Conservation (phyloP, 2,888 invertebrate genomes). For the Eupithecia tripunctaria region DNA sequence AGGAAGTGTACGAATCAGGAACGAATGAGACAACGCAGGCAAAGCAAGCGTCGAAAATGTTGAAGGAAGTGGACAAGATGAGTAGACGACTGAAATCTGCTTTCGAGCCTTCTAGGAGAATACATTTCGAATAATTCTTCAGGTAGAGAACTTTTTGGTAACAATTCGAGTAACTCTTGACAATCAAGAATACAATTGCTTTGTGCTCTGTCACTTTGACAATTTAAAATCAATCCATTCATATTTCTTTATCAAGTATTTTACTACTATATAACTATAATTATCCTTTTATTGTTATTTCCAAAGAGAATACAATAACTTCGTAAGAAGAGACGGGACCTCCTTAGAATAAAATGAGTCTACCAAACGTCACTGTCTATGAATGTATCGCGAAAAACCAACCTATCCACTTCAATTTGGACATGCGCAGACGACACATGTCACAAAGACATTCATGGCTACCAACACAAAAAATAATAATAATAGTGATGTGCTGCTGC, state of each 20-base stretch:
- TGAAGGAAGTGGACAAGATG: slow-evolving; percentile 75
- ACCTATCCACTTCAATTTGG: too few species aligned
- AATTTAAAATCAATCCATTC: neutral
- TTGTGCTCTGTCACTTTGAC: neutral
- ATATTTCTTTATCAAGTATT: neutral
- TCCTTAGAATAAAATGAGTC: too few species aligned
- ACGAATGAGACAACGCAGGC: slow-evolving; percentile 66
- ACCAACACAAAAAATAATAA: too few species aligned
- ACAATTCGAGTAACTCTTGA: neutral
- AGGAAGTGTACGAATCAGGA: slow-evolving; percentile 68
- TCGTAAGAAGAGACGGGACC: too few species aligned
- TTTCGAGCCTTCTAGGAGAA: slow-evolving; percentile 65
- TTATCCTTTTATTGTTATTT: slow-evolving; percentile 12
- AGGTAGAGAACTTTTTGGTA: slow-evolving; percentile 3
- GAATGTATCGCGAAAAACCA: too few species aligned
- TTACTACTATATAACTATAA: neutral
- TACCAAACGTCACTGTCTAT: too few species aligned
- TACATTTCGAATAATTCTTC: slow-evolving; percentile 41
- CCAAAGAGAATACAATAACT: too few species aligned
- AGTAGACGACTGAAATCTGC: slow-evolving; percentile 71
- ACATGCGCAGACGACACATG: too few species aligned
- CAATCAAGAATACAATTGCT: neutral
- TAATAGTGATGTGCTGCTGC: too few species aligned
- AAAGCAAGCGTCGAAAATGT: slow-evolving; percentile 66
- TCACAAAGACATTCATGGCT: too few species aligned